phyloP scores from a whole-genome alignment of 2,888 invertebrate genomes.

The Lasioglossum marginatum region DNA sequence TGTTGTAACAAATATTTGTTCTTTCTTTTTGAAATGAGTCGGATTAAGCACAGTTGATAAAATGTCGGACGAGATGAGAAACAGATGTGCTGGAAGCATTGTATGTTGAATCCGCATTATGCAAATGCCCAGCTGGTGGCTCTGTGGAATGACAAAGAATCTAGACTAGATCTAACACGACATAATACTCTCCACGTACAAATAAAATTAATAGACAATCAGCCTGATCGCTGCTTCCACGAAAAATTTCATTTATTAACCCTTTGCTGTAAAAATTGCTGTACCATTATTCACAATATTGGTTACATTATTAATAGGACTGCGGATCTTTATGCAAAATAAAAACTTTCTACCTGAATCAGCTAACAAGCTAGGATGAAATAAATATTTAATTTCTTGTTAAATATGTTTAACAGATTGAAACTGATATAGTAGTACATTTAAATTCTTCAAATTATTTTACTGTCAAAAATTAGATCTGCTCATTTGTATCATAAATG shows the following conservation, averaged over 20 bases:
- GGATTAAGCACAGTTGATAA: not conserved
- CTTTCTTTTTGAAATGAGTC: not conserved
- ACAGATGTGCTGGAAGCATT: conserved; percentile 30
- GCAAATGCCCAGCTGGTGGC: conserved; percentile 36
- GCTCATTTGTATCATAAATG: too few relatives aligned
- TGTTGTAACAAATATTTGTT: not conserved
- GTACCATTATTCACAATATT: too few relatives aligned
- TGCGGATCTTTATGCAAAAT: too few relatives aligned
- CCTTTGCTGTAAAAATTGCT: too few relatives aligned
- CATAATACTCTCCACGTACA: not conserved
- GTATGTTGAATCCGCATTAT: conserved; percentile 5
- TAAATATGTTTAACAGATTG: too few relatives aligned
- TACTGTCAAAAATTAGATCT: too few relatives aligned
- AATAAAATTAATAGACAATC: not conserved
- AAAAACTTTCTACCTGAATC: too few relatives aligned
- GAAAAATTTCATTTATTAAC: not conserved
- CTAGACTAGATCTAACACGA: conserved; percentile 19
- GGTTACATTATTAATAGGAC: too few relatives aligned
- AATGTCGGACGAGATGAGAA: conserved; percentile 17
- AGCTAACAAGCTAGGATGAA: too few relatives aligned
- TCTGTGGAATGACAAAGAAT: not conserved
- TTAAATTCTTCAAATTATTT: too few relatives aligned
- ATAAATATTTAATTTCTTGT: too few relatives aligned
- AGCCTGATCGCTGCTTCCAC: not conserved
- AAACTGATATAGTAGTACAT: too few relatives aligned